Evolutionary conservation across 2,797 vertebrate genomes (phyloP), one percentile per base, ranked within the genome.

Genomic region (Mareca penelope): DNA sequence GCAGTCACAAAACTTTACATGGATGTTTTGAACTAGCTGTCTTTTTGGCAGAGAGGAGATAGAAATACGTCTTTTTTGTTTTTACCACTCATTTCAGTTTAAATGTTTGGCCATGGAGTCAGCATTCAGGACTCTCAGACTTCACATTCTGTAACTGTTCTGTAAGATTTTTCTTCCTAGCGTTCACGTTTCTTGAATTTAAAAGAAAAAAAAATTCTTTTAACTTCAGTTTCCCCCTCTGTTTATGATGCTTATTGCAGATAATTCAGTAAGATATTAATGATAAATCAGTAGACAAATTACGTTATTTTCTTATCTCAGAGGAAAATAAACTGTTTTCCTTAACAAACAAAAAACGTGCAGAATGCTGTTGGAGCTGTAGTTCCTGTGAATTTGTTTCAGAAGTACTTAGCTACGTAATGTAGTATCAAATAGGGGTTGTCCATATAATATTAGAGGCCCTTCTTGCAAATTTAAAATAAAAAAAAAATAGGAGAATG

Each of bases 151-250:
- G 3, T 42, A 39, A 35, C 15, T 37, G 7, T 37, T 37, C 39
- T 61, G 40, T 26, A 37, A 65, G 12, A 3, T 6, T 23, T 24
- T 60, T 44, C 33, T 78, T 33, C 17, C 37, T 52, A 28, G 4
- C 12, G 1, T 46, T 88, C 37, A n/a, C 23, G 15, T 63, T 72
- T 67, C 31, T 18, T 65, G 61, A 69, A 39, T 83, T 90, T 44
- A 33, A 65, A 88, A 29, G 39, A 17, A 48, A 1, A 18, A 64
- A 80, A 69, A 37, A 1, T 0, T 3, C 0, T 5, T 57, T 76
- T 76, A 31, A 44, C 28, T 53, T 52, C 31, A 57, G 7, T 64
- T 84, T 90, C 17, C 3, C 16, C 1, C 7, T 44, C 0, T 40
- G 21, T 77, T 88, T 76, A 5, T 39, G 22, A 4, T 70, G 48